phyloP scores from a whole-genome alignment of 2,113 vertebrate species.

The Monopterus albus region DNA sequence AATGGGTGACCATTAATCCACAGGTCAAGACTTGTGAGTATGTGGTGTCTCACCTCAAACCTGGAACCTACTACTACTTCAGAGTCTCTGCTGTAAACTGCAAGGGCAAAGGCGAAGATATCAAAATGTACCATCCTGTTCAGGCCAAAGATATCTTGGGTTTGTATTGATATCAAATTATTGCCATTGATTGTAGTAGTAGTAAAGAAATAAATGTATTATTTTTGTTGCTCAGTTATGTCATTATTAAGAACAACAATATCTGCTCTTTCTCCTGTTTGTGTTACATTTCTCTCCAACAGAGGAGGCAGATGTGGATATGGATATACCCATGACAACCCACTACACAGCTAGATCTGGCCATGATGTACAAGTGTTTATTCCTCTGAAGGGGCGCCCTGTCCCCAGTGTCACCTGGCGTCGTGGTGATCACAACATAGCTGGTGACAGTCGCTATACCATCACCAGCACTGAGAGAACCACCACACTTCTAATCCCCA shows the following conservation, averaged over 20 bases:
- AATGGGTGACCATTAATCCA: constrained; percentile 91
- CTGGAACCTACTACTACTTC: constrained; percentile 93
- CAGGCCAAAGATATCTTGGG: constrained; percentile 98
- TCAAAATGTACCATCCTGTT: constrained; percentile 90
- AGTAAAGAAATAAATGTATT: no score
- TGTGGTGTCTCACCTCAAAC: constrained; percentile 92
- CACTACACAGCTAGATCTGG: constrained; percentile 91
- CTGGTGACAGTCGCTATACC: constrained; percentile 87
- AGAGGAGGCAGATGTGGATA: constrained; percentile 95
- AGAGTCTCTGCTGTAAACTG: constrained; percentile 93
- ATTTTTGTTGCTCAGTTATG: neutral
- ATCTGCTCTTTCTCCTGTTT: neutral
- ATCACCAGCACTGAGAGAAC: constrained; percentile 93
- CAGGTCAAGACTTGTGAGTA: constrained; percentile 95
- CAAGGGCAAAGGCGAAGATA: constrained; percentile 92
- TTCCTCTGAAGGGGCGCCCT: constrained; percentile 95
- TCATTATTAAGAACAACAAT: neutral
- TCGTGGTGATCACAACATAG: constrained; percentile 92
- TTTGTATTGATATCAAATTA: constrained; percentile 83
- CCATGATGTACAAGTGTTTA: constrained; percentile 90
- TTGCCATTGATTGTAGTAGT: no score
- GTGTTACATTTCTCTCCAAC: constrained; percentile 57
- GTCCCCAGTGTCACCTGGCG: constrained; percentile 93
- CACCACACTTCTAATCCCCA: constrained; percentile 90
- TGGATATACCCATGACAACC: constrained; percentile 92